Evolutionary conservation across 2,113 vertebrate species (phyloP).

Genomic region (Psilopsiagon aurifrons): DNA sequence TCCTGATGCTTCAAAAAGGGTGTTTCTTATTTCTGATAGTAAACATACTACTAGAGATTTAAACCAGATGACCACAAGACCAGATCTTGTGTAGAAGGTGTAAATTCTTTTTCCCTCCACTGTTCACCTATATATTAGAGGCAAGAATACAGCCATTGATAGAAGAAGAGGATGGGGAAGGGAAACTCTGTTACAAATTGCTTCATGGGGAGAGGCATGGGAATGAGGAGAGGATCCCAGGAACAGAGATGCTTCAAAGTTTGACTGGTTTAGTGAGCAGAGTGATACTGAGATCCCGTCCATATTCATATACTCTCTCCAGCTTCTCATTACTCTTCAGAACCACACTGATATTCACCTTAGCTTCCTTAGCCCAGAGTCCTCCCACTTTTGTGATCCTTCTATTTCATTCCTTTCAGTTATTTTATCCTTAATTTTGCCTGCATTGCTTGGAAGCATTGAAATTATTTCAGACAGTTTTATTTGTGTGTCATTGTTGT

Average conservation of each 20-base stretch:
- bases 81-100: background rate
- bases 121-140: background rate
- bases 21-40: background rate
- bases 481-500: background rate
- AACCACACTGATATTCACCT: background rate
- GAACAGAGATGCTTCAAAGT: background rate
- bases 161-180: background rate
- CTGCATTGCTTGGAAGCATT: background rate
- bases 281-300: background rate
- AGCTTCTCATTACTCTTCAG: background rate
- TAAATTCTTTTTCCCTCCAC: background rate
- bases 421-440: background rate
- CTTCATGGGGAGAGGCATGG: background rate
- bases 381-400: background rate
- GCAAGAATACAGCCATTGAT: background rate
- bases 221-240: background rate
- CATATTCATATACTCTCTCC: background rate
- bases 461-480: background rate
- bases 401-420: background rate
- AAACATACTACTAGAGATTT: background rate
- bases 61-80: background rate
- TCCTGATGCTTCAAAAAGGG: background rate
- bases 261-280: background rate
- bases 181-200: background rate
- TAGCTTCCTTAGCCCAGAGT: background rate